These are phyloP conservation scores for Luehdorfia chinensis DNA, from an alignment of 1,140 invertebrate species.

Conservation along the genomic window DNA sequence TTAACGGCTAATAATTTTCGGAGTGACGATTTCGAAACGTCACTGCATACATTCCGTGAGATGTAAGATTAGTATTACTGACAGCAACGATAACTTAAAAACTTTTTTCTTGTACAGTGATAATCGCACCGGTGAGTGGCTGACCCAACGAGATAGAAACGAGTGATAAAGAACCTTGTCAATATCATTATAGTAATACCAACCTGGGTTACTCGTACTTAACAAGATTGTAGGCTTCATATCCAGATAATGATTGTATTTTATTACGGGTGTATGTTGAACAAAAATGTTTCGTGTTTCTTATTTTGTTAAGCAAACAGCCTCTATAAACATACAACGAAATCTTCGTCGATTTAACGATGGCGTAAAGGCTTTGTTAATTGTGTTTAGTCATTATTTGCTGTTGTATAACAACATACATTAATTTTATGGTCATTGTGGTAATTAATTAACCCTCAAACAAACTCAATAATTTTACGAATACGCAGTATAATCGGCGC, in stretches of 20 bases:
- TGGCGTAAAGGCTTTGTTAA: conserved; percentile 19
- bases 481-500: no score
- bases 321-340: conserved; percentile 7
- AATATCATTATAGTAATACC: conserved; percentile 62
- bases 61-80: conserved; percentile 60
- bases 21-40: conserved; percentile 62
- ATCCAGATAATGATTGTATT: conserved; percentile 54
- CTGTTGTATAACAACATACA: conserved; percentile 26
- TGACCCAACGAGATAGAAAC: conserved; percentile 43
- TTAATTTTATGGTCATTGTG: conserved; percentile 25
- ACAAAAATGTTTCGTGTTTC: conserved; percentile 35
- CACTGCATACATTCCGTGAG: conserved; percentile 46
- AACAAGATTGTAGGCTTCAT: conserved; percentile 56
- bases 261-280: conserved; percentile 46
- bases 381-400: conserved; percentile 31
- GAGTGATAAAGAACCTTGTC: conserved; percentile 54
- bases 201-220: conserved; percentile 48
- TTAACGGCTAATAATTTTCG: conserved; percentile 64
- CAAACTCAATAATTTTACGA: conserved; percentile 1
- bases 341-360: conserved; percentile 13
- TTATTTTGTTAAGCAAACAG: conserved; percentile 21
- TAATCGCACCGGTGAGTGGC: conserved; percentile 44
- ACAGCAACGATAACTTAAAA: conserved; percentile 64
- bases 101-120: conserved; percentile 59
- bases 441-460: conserved; percentile 19